Evolutionary conservation across 30 jellyfish, hydroid and myxozoan species (phyloP).

Genomic region (Clytia hemisphaerica): DNA sequence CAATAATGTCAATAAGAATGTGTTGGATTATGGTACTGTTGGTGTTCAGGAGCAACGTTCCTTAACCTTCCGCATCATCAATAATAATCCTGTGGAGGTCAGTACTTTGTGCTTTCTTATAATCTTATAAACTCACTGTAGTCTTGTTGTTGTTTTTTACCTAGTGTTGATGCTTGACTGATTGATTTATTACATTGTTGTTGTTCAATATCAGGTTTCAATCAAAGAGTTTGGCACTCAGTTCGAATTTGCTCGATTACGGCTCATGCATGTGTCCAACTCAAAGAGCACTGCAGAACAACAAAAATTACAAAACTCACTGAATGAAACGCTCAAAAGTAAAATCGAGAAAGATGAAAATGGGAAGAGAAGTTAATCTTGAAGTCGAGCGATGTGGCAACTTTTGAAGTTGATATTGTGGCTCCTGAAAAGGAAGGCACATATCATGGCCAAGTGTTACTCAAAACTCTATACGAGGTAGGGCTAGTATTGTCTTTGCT

Average conservation of each 20-base stretch:
- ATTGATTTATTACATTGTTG: background rate
- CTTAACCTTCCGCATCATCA: constrained; percentile 62
- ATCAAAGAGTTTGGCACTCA: constrained; percentile 71
- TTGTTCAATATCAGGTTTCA: constrained; percentile 52
- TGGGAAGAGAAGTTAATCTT: constrained; percentile 13
- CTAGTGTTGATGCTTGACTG: background rate
- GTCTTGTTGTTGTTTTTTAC: too few relatives aligned
- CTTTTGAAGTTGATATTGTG: constrained; percentile 56
- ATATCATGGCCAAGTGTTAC: constrained; percentile 59
- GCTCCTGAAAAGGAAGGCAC: constrained; percentile 77
- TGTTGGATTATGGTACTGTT: constrained; percentile 89
- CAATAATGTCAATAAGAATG: constrained; percentile 67
- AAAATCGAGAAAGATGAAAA: constrained; percentile 33
- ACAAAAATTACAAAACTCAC: too few relatives aligned
- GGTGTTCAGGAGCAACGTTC: constrained; percentile 80
- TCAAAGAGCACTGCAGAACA: too few relatives aligned
- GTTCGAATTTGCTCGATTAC: constrained; percentile 82
- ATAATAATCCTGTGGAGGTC: constrained; percentile 97
- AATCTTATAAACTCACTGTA: too few relatives aligned
- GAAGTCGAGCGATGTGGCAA: constrained; percentile 80
- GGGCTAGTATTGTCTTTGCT: background rate
- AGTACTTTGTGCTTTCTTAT: too few relatives aligned
- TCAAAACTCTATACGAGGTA: constrained; percentile 78
- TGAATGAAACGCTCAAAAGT: too few relatives aligned
- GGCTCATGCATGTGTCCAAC: constrained; percentile 64